Percentiles rank a stretch among this genome's conserved stretches.
phyloP scores from a whole-genome alignment of 2,797 vertebrate genomes.

The Pangasius larnaudii region DNA sequence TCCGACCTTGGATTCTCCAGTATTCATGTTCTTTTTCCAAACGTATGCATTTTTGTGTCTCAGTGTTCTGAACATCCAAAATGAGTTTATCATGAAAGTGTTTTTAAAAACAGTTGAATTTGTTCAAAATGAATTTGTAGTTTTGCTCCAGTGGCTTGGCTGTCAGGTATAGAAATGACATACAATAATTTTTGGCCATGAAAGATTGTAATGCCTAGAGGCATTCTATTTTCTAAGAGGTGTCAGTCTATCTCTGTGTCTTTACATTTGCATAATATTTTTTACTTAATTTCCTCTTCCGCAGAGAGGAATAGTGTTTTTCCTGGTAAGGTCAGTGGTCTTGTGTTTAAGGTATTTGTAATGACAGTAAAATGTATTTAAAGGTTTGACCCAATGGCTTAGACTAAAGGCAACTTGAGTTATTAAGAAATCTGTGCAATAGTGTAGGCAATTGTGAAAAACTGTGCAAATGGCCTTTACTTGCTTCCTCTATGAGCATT shows the following conservation, averaged over 20 bases:
- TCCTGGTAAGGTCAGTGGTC: not conserved
- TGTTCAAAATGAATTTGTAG: not conserved
- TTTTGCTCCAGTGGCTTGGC: not conserved
- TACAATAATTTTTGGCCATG: not conserved
- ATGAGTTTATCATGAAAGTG: not conserved
- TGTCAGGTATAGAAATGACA: not conserved
- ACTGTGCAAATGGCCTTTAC: slow-evolving; percentile 5
- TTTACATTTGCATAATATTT: not conserved
- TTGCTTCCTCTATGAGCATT: slow-evolving; percentile 16
- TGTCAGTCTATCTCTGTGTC: not conserved
- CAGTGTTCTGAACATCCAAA: not conserved
- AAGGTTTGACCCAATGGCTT: not conserved
- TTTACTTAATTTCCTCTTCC: not conserved
- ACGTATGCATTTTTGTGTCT: not conserved
- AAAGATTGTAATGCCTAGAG: not conserved
- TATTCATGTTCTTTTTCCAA: not conserved
- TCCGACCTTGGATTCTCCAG: no score
- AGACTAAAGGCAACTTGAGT: not conserved
- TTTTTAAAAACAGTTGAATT: no score
- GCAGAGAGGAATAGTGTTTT: not conserved
- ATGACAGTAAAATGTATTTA: slow-evolving; percentile 1
- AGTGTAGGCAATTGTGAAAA: not conserved
- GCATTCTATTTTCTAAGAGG: not conserved
- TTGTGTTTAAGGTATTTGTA: slow-evolving; percentile 2
- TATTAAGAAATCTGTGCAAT: not conserved